Evolutionary conservation across 2,113 vertebrate genomes (phyloP).

Genomic region (Cheirogaleus medius): DNA sequence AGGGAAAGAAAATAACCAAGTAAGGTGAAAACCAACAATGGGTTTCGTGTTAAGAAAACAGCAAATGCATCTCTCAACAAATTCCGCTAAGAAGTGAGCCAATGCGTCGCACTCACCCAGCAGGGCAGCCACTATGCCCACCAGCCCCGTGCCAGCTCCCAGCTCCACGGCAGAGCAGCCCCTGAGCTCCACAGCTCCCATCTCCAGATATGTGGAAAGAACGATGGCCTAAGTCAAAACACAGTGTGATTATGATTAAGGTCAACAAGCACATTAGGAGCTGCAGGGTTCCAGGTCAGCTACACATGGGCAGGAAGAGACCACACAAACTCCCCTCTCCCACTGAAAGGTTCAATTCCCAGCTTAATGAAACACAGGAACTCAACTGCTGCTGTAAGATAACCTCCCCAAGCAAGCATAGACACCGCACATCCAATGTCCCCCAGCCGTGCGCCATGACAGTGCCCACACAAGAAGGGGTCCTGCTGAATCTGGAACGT

Average conservation of each 20-base stretch:
- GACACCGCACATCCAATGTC: accelerated
- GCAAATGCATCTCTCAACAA: background rate
- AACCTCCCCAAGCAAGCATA: background rate
- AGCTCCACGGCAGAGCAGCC: slow-evolving; percentile 90
- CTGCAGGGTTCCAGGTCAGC: background rate
- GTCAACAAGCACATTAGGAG: background rate
- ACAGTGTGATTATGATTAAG: slow-evolving; percentile 26
- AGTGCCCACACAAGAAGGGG: background rate
- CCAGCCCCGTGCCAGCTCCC: slow-evolving; percentile 95
- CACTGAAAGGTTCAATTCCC: background rate
- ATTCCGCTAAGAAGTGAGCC: background rate
- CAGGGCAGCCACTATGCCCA: slow-evolving; percentile 94
- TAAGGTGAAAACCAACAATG: background rate
- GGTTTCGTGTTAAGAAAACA: background rate
- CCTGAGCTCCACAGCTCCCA: slow-evolving; percentile 86
- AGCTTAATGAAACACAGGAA: background rate
- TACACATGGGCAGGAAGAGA: background rate
- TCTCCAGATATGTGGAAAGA: slow-evolving; percentile 93
- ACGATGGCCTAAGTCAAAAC: slow-evolving; percentile 90
- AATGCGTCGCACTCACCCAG: slow-evolving; percentile 86
- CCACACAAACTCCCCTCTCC: background rate
- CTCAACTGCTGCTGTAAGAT: background rate
- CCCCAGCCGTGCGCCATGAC: background rate
- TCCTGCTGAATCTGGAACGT: background rate
- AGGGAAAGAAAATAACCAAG: background rate